phyloP scores from a whole-genome alignment of 2,888 invertebrate species.

The Orthosia gracilis region DNA sequence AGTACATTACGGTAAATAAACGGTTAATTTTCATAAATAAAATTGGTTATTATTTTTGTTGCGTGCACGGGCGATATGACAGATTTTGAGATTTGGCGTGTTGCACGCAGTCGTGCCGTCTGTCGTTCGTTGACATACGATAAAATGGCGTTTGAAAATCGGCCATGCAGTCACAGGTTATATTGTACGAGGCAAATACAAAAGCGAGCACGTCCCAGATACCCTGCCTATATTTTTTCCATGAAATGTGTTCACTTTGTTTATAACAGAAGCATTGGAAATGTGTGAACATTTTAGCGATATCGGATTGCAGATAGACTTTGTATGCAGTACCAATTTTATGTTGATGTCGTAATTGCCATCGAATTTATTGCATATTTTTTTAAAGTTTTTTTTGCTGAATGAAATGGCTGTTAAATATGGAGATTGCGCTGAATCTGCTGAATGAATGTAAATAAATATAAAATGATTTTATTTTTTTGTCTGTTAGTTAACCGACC shows the following conservation, averaged over 20 bases:
- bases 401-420: conserved; percentile 43
- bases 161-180: conserved; percentile 62
- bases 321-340: conserved; percentile 44
- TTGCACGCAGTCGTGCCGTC: conserved; percentile 79
- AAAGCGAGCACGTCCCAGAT: conserved; percentile 37
- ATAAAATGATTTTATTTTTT: conserved; percentile 4
- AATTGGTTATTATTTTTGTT: conserved; percentile 77
- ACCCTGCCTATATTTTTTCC: conserved; percentile 44
- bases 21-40: conserved; percentile 66
- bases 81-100: conserved; percentile 83
- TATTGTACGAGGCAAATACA: conserved; percentile 57
- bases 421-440: conserved; percentile 28
- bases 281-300: conserved; percentile 50
- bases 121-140: conserved; percentile 71
- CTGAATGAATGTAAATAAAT: conserved; percentile 24
- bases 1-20: conserved; percentile 60
- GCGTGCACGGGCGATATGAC: conserved; percentile 74
- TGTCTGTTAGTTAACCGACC: neutral
- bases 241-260: conserved; percentile 50
- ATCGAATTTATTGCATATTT: conserved; percentile 38
- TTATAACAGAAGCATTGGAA: conserved; percentile 43
- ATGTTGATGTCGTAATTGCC: conserved; percentile 48
- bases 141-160: conserved; percentile 69
- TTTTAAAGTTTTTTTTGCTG: neutral
- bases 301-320: conserved; percentile 54